phyloP scores from a whole-genome alignment of 2,797 vertebrate species.

The Microcaecilia unicolor region DNA sequence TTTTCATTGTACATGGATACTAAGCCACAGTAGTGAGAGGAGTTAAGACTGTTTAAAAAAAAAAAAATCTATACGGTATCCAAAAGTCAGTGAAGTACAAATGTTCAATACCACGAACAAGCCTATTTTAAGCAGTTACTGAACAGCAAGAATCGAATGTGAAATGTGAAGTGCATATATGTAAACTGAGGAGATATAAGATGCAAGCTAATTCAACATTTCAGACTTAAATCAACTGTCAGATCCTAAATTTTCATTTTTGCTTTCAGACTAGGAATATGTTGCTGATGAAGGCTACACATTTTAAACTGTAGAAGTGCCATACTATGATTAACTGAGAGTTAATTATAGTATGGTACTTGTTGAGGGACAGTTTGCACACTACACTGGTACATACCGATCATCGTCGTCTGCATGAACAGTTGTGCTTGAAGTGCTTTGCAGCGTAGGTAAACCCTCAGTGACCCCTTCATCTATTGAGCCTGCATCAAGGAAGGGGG shows the following conservation, averaged over 20 bases:
- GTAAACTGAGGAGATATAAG: neutral
- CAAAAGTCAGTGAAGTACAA: too few relatives aligned
- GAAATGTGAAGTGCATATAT: accelerated
- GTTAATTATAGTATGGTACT: constrained; percentile 4
- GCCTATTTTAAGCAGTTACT: too few relatives aligned
- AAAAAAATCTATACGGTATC: too few relatives aligned
- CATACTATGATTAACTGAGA: constrained; percentile 4
- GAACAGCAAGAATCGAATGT: too few relatives aligned
- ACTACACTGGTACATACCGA: constrained; percentile 45
- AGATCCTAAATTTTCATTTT: neutral
- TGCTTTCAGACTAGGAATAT: constrained; percentile 21
- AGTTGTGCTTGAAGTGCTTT: constrained; percentile 69
- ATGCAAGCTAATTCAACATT: neutral
- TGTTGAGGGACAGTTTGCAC: constrained; percentile 7
- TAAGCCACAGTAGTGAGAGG: too few relatives aligned
- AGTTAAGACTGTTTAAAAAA: too few relatives aligned
- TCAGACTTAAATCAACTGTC: neutral
- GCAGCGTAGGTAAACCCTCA: constrained; percentile 80
- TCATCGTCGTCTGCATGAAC: constrained; percentile 81
- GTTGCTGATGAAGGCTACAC: constrained; percentile 27
- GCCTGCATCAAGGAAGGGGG: constrained; percentile 54
- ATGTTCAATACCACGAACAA: too few relatives aligned
- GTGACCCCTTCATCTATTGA: constrained; percentile 87
- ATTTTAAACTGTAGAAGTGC: too few relatives aligned
- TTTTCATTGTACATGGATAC: too few relatives aligned